Evolutionary conservation across 2,888 invertebrate genomes (phyloP), one percentile per base, ranked within the genome.

Genomic region (Drosophila anomalipes): DNA sequence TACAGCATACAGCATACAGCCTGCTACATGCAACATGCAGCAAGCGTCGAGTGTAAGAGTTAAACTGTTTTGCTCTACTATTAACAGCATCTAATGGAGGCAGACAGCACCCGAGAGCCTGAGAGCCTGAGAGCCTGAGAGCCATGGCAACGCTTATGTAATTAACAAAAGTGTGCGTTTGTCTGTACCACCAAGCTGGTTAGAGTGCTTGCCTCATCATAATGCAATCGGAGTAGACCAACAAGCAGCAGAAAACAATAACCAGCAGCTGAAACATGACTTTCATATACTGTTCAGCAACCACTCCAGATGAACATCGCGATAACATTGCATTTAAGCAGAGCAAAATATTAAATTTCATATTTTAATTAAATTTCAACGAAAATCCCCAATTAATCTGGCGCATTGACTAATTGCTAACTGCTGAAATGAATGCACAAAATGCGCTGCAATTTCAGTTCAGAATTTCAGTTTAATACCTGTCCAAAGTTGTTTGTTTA

Each of bases 51-150:
- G 86, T 77, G 70, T 70, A 74, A 33, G 63, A 83, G 83, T 57
- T 86, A 86, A 88, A 85, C 89, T 82, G 85, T 86, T 85, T 83
- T 86, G 60, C 77, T 66, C 65, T 71, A 73, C 86, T 78, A 88
- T 86, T 86, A 86, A 74, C 71, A 78, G 76, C 75, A 63, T 80
- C 83, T 86, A 88, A 88, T 88, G 86, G 89, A 86, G 69, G 67
- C 84, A 83, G 75, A 74, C 73, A 71, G 59, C 60, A 68, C 44
- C 30, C 57, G 39, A 28, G 6, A 32, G 64, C 47, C 30, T 14
- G 22, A 10, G 53, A 47, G 26, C 14, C 19, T 19, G 19, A 33
- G 33, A 44, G 44, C 37, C 61, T 37, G 49, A 49, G 63, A 56
- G 49, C 47, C 57, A 64, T 54, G 58, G 60, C 70, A 63, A 67